Evolutionary conservation across 2,113 vertebrate species (phyloP), one percentile per base, ranked within the genome.

Genomic region (Cyanocitta stelleri): DNA sequence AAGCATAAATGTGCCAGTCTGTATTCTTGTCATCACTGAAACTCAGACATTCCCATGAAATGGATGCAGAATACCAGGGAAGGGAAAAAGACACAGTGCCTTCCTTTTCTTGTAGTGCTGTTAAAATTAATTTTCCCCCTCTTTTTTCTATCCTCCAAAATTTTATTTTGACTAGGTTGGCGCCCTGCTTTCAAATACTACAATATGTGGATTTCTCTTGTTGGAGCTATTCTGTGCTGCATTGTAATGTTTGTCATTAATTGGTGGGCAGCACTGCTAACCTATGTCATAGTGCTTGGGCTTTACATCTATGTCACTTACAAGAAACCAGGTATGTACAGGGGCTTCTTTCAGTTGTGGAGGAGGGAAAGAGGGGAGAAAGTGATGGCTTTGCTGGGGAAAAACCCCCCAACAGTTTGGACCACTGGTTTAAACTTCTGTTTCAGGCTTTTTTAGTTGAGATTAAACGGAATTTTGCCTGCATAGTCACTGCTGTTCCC

Each of bases 181-280:
- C 99, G 99, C 24, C 99, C 99, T 94, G 99, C 99, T 93, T 99
- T 99, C 97, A 99, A 99, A 74, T 99, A 99, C 97, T 99, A 99
- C 98, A 99, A 99, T 96, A 99, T 99, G 99, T 99, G 99, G 99
- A 98, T 99, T 89, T 99, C 99, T 33, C 98, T 99, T 21, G 89
- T 98, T 49, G 99, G 99, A 94, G 99, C 99, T 6, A 84, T 99
- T 49, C 97, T 99, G 51, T 99, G 99, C 97, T 99, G 99, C 61
- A 99, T 98, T 91, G 99, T 99, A 69, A 99, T 99, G 99, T 99
- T 99, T 93, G 98, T 99, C 95, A 99, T 99, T 97, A 99, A 99
- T 96, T 99, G 99, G 99, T 99, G 98, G 98, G 99, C 99, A 22
- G 99, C 99, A 26, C 97, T 99, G 67, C 93, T 99, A 64, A 99